Percentiles rank a stretch among this genome's conserved stretches.
phyloP scores from a whole-genome alignment of 2,888 invertebrate genomes.

The Adineta ricciae region DNA sequence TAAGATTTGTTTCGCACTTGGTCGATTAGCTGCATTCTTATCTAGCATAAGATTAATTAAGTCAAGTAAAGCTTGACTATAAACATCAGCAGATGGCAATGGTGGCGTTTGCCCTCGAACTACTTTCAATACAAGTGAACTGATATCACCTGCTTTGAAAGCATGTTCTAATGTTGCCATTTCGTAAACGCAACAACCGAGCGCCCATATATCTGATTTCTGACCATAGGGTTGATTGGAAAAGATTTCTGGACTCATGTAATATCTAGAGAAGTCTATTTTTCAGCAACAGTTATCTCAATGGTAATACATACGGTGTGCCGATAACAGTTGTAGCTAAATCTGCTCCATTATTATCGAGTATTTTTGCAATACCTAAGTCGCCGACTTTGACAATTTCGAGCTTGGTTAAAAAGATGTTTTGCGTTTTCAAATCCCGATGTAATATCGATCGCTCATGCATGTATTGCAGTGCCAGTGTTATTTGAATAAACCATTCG shows the following conservation, averaged over 20 bases:
- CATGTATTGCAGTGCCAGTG: slow-evolving; percentile 53
- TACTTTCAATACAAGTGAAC: slow-evolving; percentile 51
- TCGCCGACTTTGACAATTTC: slow-evolving; percentile 52
- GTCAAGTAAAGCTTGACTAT: slow-evolving; percentile 45
- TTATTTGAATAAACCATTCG: slow-evolving; percentile 54
- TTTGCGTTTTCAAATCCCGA: slow-evolving; percentile 52
- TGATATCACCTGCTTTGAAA: slow-evolving; percentile 51
- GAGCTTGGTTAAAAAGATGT: slow-evolving; percentile 51
- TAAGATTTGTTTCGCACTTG: slow-evolving; percentile 48
- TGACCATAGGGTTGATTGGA: slow-evolving; percentile 52
- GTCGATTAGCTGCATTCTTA: slow-evolving; percentile 48
- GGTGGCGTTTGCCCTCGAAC: slow-evolving; percentile 49
- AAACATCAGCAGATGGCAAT: slow-evolving; percentile 49
- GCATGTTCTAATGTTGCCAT: slow-evolving; percentile 51
- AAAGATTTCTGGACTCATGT: slow-evolving; percentile 53
- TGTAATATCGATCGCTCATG: slow-evolving; percentile 52
- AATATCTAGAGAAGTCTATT: slow-evolving; percentile 39
- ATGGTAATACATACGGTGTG: slow-evolving; percentile 43
- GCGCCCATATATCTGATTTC: slow-evolving; percentile 53
- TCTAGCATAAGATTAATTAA: slow-evolving; percentile 49
- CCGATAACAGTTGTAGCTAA: slow-evolving; percentile 53
- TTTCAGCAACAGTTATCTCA: background rate
- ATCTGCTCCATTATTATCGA: slow-evolving; percentile 47
- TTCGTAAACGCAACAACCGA: slow-evolving; percentile 53
- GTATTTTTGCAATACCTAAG: slow-evolving; percentile 51